Evolutionary conservation across 2,113 vertebrate species (phyloP), one percentile per base, ranked within the genome.

Genomic region (Rostratula benghalensis): DNA sequence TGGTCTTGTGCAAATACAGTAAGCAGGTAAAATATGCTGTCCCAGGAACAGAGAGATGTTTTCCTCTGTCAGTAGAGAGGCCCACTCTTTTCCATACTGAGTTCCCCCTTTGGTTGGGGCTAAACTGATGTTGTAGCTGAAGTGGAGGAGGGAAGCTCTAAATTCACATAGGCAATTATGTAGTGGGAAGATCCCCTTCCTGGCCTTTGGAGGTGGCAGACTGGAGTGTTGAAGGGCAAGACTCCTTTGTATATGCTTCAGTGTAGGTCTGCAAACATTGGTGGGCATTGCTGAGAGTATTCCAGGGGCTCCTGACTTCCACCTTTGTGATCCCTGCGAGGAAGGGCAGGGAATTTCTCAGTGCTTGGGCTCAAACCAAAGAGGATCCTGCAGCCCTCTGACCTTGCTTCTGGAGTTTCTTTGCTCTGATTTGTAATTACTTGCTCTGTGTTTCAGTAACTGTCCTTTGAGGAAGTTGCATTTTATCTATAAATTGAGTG

Each of bases 321-420:
- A 10, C 0, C 0, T 59, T 64, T 0, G 0, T 25, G 35, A 31
- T 63, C 17, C 7, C 7, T 41, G 10, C 1, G 6, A 20, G 83
- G 21, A 77, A 30, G 10, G 31, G 22, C n/a, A 57, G 23, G 9
- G 39, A 56, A 6, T 11, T 63, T 81, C 73, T 11, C 25, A 12
- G 14, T 70, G 23, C 74, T 56, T 1, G 7, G 9, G 3, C 11
- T 67, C 11, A 59, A 30, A 39, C 41, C 30, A 9, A 7, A 91
- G 23, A 56, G 24, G 16, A 48, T 87, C 33, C 16, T 45, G 28
- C 22, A 81, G n/a, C 21, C 5, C 4, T 94, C 30, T 74, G 18
- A 71, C 46, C 4, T 16, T 56, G 12, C 22, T 17, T 39, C 2
- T 11, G 33, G 37, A 43, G 20, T 8, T 71, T 2, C 0, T 53